These are phyloP conservation scores for Ypsolopha scabrella DNA, from an alignment of 2,888 invertebrate species.

Conservation along the genomic window DNA sequence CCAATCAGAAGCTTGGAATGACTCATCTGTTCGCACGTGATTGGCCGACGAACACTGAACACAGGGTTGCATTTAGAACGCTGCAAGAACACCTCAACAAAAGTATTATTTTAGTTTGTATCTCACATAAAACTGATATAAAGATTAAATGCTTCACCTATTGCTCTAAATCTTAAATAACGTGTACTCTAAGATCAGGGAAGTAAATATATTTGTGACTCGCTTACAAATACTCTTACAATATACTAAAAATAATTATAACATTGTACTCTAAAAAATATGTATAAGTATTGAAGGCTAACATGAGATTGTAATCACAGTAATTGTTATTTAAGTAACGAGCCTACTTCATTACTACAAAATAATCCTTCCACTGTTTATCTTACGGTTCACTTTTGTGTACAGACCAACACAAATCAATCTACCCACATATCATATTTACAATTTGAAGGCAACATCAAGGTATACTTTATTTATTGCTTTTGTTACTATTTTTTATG, in stretches of 20 bases:
- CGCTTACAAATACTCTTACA: conserved; percentile 59
- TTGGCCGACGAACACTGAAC: neutral
- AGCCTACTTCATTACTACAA: conserved; percentile 64
- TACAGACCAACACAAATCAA: conserved; percentile 37
- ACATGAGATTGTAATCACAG: conserved; percentile 69
- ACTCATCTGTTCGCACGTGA: neutral
- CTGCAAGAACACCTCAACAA: conserved; percentile 23
- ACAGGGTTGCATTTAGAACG: neutral
- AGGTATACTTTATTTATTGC: conserved; percentile 71
- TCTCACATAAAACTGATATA: conserved; percentile 41
- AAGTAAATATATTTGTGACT: conserved; percentile 70
- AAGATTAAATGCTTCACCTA: conserved; percentile 63
- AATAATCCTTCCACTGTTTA: conserved; percentile 46
- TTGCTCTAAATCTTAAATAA: conserved; percentile 58
- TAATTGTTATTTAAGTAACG: conserved; percentile 67
- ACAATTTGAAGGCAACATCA: conserved; percentile 65
- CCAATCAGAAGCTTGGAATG: neutral
- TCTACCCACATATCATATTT: conserved; percentile 45
- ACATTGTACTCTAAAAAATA: conserved; percentile 71
- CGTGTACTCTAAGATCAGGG: conserved; percentile 57
- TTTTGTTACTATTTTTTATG: conserved; percentile 41
- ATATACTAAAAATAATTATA: conserved; percentile 65
- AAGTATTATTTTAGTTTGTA: conserved; percentile 22
- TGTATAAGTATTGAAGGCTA: conserved; percentile 71
- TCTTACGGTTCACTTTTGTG: conserved; percentile 25